phyloP scores from a whole-genome alignment of 2,888 invertebrate genomes.

The Ornithoptera priamus region DNA sequence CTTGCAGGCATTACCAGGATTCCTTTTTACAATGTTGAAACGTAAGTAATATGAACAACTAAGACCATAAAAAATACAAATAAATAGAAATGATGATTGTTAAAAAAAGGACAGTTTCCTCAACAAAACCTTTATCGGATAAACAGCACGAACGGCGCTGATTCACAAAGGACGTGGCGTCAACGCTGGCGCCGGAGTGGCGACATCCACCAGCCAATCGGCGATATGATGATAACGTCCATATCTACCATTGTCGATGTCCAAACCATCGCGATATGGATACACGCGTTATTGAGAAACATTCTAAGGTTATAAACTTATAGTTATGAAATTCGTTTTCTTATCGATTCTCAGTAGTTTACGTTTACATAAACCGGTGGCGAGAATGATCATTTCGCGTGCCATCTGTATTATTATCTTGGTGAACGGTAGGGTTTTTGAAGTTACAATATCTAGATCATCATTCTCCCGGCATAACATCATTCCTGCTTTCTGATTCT shows the following conservation, averaged over 20 bases:
- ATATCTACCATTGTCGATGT: slow-evolving; percentile 17
- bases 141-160: slow-evolving; percentile 2
- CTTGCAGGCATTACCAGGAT: no score
- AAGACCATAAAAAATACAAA: not conserved
- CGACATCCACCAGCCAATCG: slow-evolving; percentile 5
- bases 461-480: no score
- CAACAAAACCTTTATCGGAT: slow-evolving; percentile 13
- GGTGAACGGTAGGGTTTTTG: no score
- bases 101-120: not conserved
- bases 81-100: not conserved
- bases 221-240: slow-evolving; percentile 21
- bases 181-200: slow-evolving; percentile 17
- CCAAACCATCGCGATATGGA: slow-evolving; percentile 10
- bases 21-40: no score
- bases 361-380: no score
- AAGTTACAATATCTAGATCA: no score
- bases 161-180: slow-evolving; percentile 17
- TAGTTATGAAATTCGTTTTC: not conserved
- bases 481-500: no score
- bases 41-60: no score
- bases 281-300: slow-evolving; percentile 19
- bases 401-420: no score
- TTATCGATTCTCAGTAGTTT: slow-evolving; percentile 2
- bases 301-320: not conserved
- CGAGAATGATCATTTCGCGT: no score